Conservation (phyloP, 2,113 vertebrate species). For the Seriola rivoliana region DNA sequence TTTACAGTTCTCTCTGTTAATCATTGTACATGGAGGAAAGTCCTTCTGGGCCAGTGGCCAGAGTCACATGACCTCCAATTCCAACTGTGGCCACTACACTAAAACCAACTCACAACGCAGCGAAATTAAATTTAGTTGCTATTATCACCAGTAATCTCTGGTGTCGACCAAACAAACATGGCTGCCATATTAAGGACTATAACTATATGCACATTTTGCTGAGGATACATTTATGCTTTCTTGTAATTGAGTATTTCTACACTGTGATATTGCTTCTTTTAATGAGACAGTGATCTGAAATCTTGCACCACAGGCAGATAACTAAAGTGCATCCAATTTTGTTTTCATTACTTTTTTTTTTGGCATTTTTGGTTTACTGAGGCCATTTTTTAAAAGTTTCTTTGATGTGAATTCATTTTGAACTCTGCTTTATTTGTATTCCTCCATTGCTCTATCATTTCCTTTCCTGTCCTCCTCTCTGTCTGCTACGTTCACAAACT, state of each 20-base stretch:
- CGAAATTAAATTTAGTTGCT: background rate
- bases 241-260: background rate
- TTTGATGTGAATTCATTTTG: background rate
- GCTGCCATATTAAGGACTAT: background rate
- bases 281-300: background rate
- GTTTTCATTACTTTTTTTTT: background rate
- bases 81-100: no score
- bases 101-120: no score
- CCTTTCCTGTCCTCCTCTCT: background rate
- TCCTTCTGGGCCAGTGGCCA: no score
- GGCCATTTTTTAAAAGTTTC: background rate
- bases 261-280: background rate
- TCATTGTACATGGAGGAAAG: no score
- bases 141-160: background rate
- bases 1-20: no score
- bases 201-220: background rate
- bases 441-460: background rate
- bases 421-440: conserved; percentile 5
- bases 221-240: background rate
- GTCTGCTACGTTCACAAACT: conserved; percentile 15
- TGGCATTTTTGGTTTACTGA: background rate
- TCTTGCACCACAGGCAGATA: background rate
- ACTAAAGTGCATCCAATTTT: background rate
- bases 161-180: background rate
- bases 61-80: no score